Percentiles rank a stretch among this genome's conserved stretches.
Conservation (phyloP, 2,888 invertebrate species). For the Dendrolimus houi region DNA sequence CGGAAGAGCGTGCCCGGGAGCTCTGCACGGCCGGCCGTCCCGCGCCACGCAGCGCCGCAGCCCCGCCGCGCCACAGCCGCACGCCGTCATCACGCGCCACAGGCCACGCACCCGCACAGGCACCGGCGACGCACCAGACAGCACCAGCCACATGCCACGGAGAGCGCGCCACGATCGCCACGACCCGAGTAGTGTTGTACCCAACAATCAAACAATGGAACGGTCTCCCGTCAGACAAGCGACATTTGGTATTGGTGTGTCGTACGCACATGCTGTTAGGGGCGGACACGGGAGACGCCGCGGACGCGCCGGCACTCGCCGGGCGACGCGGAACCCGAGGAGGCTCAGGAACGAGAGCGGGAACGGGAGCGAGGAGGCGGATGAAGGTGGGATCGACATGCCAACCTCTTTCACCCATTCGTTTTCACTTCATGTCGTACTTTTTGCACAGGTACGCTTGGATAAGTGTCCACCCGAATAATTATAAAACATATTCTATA, state of each 20-base stretch:
- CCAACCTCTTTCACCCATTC: conserved; percentile 8
- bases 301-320: conserved; percentile 39
- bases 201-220: conserved; percentile 78
- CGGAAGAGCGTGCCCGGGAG: conserved; percentile 90
- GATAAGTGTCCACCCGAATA: conserved; percentile 66
- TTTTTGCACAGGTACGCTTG: conserved; percentile 30
- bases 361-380: conserved; percentile 20
- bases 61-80: conserved; percentile 14
- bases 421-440: conserved; percentile 23
- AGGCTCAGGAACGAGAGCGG: conserved; percentile 21
- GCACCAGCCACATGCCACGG: conserved; percentile 48
- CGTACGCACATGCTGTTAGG: conserved; percentile 71
- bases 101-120: conserved; percentile 16
- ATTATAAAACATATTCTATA: conserved; percentile 20
- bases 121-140: conserved; percentile 15
- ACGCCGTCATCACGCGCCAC: conserved; percentile 17
- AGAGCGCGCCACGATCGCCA: conserved; percentile 74
- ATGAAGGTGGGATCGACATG: conserved; percentile 4
- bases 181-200: conserved; percentile 77
- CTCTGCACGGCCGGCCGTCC: conserved; percentile 76
- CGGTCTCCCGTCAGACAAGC: conserved; percentile 78
- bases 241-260: conserved; percentile 72
- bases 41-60: conserved; percentile 24
- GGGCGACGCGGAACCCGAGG: conserved; percentile 30
- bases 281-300: conserved; percentile 49